Conservation (phyloP, 2,113 vertebrate genomes). For the Ctenomys sociabilis region DNA sequence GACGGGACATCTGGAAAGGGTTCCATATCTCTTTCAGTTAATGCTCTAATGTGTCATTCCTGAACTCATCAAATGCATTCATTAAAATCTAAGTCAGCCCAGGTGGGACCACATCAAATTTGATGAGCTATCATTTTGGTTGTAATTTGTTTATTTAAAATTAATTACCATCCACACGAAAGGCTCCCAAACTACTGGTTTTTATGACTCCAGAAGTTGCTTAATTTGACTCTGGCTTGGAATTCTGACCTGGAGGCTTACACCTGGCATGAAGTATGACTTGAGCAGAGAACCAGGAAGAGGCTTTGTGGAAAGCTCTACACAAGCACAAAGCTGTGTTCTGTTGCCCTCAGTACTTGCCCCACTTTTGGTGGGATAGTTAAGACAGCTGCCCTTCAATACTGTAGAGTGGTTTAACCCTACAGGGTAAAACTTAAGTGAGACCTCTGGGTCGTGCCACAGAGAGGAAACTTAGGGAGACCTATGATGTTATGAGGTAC, state of each 20-base stretch:
- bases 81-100: constrained; percentile 32
- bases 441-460: neutral
- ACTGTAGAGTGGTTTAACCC: neutral
- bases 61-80: neutral
- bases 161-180: constrained; percentile 31
- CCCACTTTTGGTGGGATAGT: neutral
- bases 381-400: neutral
- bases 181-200: neutral
- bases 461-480: neutral
- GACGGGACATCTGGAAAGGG: neutral
- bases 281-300: neutral
- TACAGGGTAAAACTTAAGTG: neutral
- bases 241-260: neutral
- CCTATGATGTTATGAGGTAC: neutral
- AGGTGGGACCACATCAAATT: neutral
- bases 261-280: neutral
- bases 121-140: constrained; percentile 56
- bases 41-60: neutral
- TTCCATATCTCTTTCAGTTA: neutral
- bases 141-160: constrained; percentile 59
- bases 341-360: neutral
- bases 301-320: neutral
- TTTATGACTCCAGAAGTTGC: neutral
- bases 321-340: neutral
- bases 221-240: constrained; percentile 14